Percentiles rank a stretch among this genome's conserved stretches.
Conservation (phyloP, 2,888 invertebrate genomes). For the Pegoplata infirma region DNA sequence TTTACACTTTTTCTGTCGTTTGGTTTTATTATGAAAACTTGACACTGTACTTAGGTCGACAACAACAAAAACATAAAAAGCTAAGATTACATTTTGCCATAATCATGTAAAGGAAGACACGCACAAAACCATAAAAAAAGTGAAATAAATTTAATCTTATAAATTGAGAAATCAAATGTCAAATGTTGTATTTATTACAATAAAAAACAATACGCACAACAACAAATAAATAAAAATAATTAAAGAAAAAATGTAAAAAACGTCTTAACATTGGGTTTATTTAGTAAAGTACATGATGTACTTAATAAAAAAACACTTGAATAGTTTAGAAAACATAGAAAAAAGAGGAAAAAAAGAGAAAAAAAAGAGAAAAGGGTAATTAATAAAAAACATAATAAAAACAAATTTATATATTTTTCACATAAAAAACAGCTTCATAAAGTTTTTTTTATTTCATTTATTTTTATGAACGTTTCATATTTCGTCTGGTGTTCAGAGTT, state of each 20-base stretch:
- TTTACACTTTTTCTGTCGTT: neutral
- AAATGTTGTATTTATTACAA: slow-evolving; percentile 5
- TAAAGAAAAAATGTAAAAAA: slow-evolving; percentile 15
- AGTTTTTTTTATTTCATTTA: slow-evolving; percentile 16
- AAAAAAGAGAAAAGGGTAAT: neutral
- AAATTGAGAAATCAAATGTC: slow-evolving; percentile 47
- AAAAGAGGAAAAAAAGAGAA: neutral
- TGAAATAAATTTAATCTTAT: slow-evolving; percentile 25
- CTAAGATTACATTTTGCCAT: neutral
- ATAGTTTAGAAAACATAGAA: neutral
- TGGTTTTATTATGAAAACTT: neutral
- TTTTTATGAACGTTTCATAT: slow-evolving; percentile 48
- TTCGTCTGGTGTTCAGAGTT: slow-evolving; percentile 33
- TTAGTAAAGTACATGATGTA: neutral
- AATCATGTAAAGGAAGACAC: neutral
- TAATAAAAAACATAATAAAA: slow-evolving; percentile 31
- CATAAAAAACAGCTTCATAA: slow-evolving; percentile 22
- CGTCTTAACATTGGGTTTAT: slow-evolving; percentile 6
- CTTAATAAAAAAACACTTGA: slow-evolving; percentile 9
- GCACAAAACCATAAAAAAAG: slow-evolving; percentile 2
- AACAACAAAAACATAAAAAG: neutral
- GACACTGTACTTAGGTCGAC: neutral
- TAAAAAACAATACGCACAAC: neutral
- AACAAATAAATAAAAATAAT: slow-evolving; percentile 18
- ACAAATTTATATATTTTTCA: slow-evolving; percentile 20